Conservation (phyloP, 2,888 invertebrate genomes). For the Caenorhabditis japonica region DNA sequence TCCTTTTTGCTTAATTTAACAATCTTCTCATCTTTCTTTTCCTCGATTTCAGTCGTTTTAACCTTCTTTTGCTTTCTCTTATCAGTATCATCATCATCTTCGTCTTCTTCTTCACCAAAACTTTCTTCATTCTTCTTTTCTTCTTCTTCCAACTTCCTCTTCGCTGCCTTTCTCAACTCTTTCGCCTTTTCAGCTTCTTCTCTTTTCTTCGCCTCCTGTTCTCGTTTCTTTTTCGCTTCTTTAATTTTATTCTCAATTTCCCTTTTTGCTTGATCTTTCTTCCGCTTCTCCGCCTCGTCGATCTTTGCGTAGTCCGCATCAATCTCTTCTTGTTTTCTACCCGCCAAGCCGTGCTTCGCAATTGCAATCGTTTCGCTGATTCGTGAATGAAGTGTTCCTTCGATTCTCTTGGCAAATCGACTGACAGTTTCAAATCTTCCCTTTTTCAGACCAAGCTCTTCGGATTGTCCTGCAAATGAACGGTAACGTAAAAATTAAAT, state of each 20-base stretch:
- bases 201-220: slow-evolving; percentile 27
- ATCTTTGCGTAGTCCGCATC: slow-evolving; percentile 57
- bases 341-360: slow-evolving; percentile 61
- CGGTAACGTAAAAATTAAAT: not conserved
- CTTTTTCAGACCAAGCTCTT: slow-evolving; percentile 51
- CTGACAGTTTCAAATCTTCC: slow-evolving; percentile 56
- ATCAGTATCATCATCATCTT: slow-evolving; percentile 29
- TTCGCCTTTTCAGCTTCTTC: slow-evolving; percentile 35
- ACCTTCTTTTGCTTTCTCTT: slow-evolving; percentile 15
- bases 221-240: slow-evolving; percentile 46
- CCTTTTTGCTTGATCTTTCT: slow-evolving; percentile 57
- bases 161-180: slow-evolving; percentile 24
- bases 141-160: slow-evolving; percentile 32
- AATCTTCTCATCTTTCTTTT: slow-evolving; percentile 17
- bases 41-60: slow-evolving; percentile 9
- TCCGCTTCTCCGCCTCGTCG: slow-evolving; percentile 55
- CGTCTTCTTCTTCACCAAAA: slow-evolving; percentile 14
- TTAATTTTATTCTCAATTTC: slow-evolving; percentile 56
- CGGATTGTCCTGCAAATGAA: slow-evolving; percentile 53
- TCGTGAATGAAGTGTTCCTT: slow-evolving; percentile 30
- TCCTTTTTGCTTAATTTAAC: slow-evolving; percentile 42
- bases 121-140: slow-evolving; percentile 7
- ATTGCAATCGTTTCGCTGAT: slow-evolving; percentile 53
- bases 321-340: slow-evolving; percentile 58
- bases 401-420: slow-evolving; percentile 45